A percentile compares a stretch with the other conserved stretches of the same genome.
Conservation (phyloP, 2,113 vertebrate species). For the Tricholaema leucomelas region DNA sequence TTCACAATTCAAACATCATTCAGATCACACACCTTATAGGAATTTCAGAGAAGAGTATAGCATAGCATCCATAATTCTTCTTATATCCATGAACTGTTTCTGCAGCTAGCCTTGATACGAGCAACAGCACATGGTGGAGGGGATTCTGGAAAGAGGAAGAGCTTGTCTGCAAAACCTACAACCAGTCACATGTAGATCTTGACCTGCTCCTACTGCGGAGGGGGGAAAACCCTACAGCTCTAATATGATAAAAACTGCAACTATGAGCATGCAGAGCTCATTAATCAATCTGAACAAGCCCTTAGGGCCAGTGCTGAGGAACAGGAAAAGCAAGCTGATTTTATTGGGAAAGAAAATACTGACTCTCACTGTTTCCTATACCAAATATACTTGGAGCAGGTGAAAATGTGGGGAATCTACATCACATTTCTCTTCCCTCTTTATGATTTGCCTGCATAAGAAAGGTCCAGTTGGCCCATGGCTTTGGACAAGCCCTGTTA, state of each 20-base stretch:
- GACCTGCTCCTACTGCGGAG: neutral
- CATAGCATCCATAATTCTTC: neutral
- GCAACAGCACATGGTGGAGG: neutral
- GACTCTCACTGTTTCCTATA: neutral
- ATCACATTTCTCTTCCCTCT: neutral
- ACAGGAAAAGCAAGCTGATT: neutral
- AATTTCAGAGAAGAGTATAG: neutral
- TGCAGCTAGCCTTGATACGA: neutral
- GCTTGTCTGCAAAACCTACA: neutral
- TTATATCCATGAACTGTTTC: neutral
- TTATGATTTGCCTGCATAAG: neutral
- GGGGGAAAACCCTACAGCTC: neutral
- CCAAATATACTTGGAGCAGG: neutral
- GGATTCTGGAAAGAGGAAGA: neutral
- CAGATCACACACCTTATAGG: neutral
- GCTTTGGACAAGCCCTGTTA: neutral
- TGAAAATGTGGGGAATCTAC: neutral
- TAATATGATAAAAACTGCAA: constrained; percentile 27
- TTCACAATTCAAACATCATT: neutral
- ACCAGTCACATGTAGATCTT: constrained; percentile 16
- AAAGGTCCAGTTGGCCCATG: neutral
- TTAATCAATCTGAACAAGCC: constrained; percentile 36
- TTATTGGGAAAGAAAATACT: neutral
- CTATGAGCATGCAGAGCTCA: neutral
- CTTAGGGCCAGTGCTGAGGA: neutral